Evolutionary conservation across 2,888 invertebrate genomes (phyloP), one percentile per base, ranked within the genome.

Genomic region (Chironomus tentans): DNA sequence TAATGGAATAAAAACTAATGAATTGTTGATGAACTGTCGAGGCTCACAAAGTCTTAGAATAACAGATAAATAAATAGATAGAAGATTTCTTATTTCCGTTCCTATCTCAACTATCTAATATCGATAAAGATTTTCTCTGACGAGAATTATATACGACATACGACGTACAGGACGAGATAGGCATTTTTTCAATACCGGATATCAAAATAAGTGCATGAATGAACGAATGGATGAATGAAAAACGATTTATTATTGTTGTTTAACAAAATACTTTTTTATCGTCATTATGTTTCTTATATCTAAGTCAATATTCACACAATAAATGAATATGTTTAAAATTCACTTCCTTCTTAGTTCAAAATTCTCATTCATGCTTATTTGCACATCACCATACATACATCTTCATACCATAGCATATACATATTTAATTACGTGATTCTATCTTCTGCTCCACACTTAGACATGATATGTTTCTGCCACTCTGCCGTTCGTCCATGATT

Each of bases 1-100:
- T 71, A 71, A 71, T 71, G 71, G 71, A 71, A 47, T 10, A 50
- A 56, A 28, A 46, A 28, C 56, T 71, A 71, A 71, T 71, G 71
- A 71, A 71, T 71, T 71, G 28, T 56, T 71, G 50, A 71, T 71
- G 71, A 71, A 71, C 56, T 71, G 71, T 47, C 71, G 38, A 10
- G n/a, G 56, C 28, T n/a, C 12, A 70, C 13, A 68, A n/a, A 50
- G n/a, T 13, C 56, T 56, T 3, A 56, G 56, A 56, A 15, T 15
- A 56, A 38, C 38, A 38, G 38, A 38, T 38, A 38, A 38, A 38
- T 38, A 38, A 38, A 38, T 38, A 38, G 38, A 38, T 38, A 4
- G 4, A 38, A 7, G 10, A 38, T 38, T 38, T 38, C 38, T 38
- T 38, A 38, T 38, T 38, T 38, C 38, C 38, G 7, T 10, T 7